Base-by-base conservation (phyloP, 2,113 vertebrate genomes). In the Hyla sarda region DNA sequence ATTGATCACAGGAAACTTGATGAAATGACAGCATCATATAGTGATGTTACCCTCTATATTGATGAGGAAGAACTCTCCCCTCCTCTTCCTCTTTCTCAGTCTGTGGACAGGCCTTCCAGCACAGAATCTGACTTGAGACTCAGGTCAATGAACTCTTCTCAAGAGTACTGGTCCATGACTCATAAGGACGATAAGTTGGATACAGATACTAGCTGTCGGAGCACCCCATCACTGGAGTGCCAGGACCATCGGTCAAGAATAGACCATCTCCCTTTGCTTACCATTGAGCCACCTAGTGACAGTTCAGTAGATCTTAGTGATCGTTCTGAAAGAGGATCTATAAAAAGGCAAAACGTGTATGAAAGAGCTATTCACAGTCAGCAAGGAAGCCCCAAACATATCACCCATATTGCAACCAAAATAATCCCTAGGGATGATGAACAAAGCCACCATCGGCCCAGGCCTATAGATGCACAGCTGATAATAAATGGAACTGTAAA, bases 41-140 rank as follows among this genome's bases (percentile, higher is more conserved):
- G 98, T 0, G 98, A 99, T 0, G 98, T 99, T 80, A 99, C 97
- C 0, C 93, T 99, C 79, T 99, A 98, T 90, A 99, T 99, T 0
- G 98, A 99, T 0, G 98, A 99, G 88, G 98, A 99, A 83, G 98
- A 99, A 88, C 90, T 99, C 58, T 98, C 98, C 0, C 98, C 97
- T 0, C 97, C 98, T 2, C 93, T 98, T 34, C 96, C 97, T 0
- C 92, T 96, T 7, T 93, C 95, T 1, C 97, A 97, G 83, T 93
- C 94, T 0, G 95, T 94, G n/a, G 96, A 97, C 65, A 93, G 96
- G 58, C 94, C 95, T 0, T 96, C 97, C 82, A 96, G 96, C 90
- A 94, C 95, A 0, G 97, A 99, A 84, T 96, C 96, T 0, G 97
- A 98, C 88, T 87, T 97, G 87, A 94, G 95, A 32, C 95, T 96